Evolutionary conservation across 2,888 invertebrate genomes (phyloP).

Genomic region (Tetragonisca angustula): DNA sequence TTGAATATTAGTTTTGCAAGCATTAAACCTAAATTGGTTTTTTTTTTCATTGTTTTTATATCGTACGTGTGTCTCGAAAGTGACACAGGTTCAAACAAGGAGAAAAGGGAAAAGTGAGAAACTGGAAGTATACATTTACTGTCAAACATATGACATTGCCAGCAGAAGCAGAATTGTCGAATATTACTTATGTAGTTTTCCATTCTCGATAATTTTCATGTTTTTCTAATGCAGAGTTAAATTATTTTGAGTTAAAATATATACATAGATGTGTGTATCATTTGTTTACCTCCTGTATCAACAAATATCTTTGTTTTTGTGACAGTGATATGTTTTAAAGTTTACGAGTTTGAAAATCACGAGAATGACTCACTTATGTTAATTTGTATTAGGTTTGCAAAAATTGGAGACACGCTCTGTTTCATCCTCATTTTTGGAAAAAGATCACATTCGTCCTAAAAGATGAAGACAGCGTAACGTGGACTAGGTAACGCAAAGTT

Average conservation of each 20-base stretch:
- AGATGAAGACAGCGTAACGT: constrained; percentile 79
- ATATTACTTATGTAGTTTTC: neutral
- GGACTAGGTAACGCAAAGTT: constrained; percentile 76
- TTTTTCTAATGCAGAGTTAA: neutral
- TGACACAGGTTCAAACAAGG: neutral
- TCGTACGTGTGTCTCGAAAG: too few species aligned
- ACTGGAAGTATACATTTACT: neutral
- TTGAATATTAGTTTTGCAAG: neutral
- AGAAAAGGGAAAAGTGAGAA: neutral
- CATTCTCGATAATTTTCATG: neutral
- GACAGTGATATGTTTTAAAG: too few species aligned
- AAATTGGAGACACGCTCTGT: constrained; percentile 86
- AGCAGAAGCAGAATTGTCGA: neutral
- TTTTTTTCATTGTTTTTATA: neutral
- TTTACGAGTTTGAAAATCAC: neutral
- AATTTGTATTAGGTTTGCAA: constrained; percentile 82
- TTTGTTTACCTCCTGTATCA: neutral
- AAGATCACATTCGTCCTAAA: constrained; percentile 82
- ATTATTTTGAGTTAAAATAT: neutral
- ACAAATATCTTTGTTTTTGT: too few species aligned
- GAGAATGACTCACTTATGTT: constrained; percentile 21
- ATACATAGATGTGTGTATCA: constrained; percentile 7
- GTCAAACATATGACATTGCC: too few species aligned
- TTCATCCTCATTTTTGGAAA: constrained; percentile 84
- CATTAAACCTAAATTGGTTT: neutral